These are phyloP conservation scores for Epizoanthus rinbou DNA, from an alignment of 92 coral and sea anemone genomes.

Conservation along the genomic window DNA sequence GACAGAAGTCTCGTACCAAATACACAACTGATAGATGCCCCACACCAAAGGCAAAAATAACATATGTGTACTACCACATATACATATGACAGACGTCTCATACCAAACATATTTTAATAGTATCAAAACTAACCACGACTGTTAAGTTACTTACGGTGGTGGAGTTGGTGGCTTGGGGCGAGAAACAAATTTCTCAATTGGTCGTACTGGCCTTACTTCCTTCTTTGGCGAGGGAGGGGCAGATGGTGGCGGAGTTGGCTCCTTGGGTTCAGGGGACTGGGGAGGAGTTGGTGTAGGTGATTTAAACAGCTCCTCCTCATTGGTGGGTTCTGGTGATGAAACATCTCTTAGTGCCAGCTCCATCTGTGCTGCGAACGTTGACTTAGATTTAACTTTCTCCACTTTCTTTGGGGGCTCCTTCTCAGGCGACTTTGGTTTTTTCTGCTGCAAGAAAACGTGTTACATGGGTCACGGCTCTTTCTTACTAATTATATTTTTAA, in stretches of 20 bases:
- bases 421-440: constrained; percentile 68
- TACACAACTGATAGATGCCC: too few species aligned
- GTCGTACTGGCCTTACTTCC: constrained; percentile 66
- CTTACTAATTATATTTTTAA: too few species aligned
- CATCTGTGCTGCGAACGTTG: constrained; percentile 71
- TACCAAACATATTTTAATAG: neutral
- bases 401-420: constrained; percentile 57
- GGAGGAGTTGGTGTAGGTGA: constrained; percentile 92
- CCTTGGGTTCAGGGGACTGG: constrained; percentile 71
- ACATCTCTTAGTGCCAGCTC: constrained; percentile 76
- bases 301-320: constrained; percentile 61
- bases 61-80: too few species aligned
- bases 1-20: too few species aligned
- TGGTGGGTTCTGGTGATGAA: constrained; percentile 66
- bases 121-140: neutral
- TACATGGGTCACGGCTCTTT: too few species aligned
- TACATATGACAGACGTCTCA: too few species aligned
- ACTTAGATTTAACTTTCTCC: constrained; percentile 48
- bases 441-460: constrained; percentile 34
- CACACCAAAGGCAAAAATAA: neutral
- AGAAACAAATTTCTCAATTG: constrained; percentile 81
- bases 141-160: constrained; percentile 75
- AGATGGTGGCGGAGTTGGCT: constrained; percentile 64
- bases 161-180: constrained; percentile 84
- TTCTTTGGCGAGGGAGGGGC: constrained; percentile 65